These are phyloP conservation scores for Tragelaphus scriptus DNA, from an alignment of 2,113 vertebrate genomes.

Conservation along the genomic window DNA sequence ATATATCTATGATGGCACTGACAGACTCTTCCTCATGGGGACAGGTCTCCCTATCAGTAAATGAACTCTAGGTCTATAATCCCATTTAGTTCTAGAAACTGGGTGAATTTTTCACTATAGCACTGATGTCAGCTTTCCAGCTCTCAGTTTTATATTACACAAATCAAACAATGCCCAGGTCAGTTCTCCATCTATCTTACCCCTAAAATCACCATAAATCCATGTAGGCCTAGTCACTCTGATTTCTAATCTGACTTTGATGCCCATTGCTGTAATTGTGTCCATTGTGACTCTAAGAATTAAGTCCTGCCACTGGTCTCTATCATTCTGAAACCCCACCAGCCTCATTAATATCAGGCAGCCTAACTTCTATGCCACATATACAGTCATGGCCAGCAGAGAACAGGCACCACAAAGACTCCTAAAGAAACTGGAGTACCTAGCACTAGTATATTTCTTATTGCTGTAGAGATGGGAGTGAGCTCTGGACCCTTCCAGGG, in stretches of 20 bases:
- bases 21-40: not conserved
- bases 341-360: not conserved
- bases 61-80: not conserved
- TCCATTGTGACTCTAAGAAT: not conserved
- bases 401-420: not conserved
- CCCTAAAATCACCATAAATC: not conserved
- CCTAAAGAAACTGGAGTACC: not conserved
- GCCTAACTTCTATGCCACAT: not conserved
- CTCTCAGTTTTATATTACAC: not conserved
- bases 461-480: not conserved
- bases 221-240: not conserved
- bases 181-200: not conserved
- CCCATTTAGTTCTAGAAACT: not conserved
- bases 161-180: constrained; percentile 3
- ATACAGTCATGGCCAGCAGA: not conserved
- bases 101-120: not conserved
- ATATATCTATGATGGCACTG: not conserved
- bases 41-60: not conserved
- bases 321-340: not conserved
- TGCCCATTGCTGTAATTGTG: not conserved
- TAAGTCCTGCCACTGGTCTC: not conserved
- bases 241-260: not conserved
- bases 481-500: not conserved
- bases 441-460: not conserved
- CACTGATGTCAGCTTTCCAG: not conserved